A percentile compares a stretch with the other conserved stretches of the same genome.
Conservation (phyloP, 2,797 vertebrate species). For the Geotrypetes seraphini region DNA sequence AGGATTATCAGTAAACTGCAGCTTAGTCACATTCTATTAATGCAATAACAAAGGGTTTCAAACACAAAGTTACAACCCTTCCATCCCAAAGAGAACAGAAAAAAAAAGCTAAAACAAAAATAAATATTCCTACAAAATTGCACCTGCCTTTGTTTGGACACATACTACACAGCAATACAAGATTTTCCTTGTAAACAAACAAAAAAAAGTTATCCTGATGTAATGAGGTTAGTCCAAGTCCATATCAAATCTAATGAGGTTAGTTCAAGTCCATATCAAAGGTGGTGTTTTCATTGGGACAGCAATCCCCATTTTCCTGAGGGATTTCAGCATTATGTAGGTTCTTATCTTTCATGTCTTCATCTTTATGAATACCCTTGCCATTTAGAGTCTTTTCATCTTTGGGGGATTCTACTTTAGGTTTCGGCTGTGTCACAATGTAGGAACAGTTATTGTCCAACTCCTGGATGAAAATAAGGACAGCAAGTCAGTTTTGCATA, state of each 20-base stretch:
- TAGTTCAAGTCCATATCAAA: slow-evolving; percentile 61
- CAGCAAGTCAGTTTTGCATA: too few relatives aligned
- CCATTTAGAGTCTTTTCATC: slow-evolving; percentile 54
- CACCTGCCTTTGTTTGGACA: slow-evolving; percentile 28
- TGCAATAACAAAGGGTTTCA: slow-evolving; percentile 38
- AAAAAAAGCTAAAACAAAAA: slow-evolving; percentile 43
- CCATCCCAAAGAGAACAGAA: too few relatives aligned
- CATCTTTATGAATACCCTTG: slow-evolving; percentile 37
- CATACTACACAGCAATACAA: slow-evolving; percentile 33
- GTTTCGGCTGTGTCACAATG: slow-evolving; percentile 61
- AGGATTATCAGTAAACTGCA: slow-evolving; percentile 53
- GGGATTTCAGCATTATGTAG: slow-evolving; percentile 36
- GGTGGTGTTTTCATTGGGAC: slow-evolving; percentile 40
- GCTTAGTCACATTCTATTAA: slow-evolving; percentile 33
- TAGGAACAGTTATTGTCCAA: slow-evolving; percentile 54
- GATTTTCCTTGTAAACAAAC: too few relatives aligned
- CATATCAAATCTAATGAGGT: slow-evolving; percentile 48
- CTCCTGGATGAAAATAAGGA: slow-evolving; percentile 31
- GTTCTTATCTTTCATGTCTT: slow-evolving; percentile 44
- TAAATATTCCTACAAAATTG: slow-evolving; percentile 49
- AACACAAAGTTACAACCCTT: too few relatives aligned
- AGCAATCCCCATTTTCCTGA: slow-evolving; percentile 55
- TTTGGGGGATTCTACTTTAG: slow-evolving; percentile 62
- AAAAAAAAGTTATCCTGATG: too few relatives aligned
- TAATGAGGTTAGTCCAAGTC: too few relatives aligned